Evolutionary conservation across 1,140 invertebrate species (phyloP).

Genomic region (Rhopalosiphum padi): DNA sequence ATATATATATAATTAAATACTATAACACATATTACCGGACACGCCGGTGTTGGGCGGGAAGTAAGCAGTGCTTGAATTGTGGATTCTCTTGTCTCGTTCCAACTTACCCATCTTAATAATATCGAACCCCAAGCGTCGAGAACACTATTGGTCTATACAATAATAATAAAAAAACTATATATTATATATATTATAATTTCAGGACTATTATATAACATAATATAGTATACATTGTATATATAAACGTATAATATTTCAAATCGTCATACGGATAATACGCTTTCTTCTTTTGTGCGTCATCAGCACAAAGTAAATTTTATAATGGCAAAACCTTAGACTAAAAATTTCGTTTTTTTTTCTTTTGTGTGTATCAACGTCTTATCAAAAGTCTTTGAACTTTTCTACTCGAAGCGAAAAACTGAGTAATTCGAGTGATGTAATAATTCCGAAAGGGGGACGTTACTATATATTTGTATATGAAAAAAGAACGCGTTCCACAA

Average conservation of each 20-base stretch:
- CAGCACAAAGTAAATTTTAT: conserved; percentile 19
- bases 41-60: background rate
- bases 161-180: background rate
- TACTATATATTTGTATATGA: background rate
- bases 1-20: too few species aligned
- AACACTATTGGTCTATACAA: background rate
- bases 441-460: conserved; percentile 16
- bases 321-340: background rate
- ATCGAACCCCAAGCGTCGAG: background rate
- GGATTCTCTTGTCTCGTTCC: background rate
- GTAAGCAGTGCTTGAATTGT: background rate
- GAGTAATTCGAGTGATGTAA: conserved; percentile 32
- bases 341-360: background rate
- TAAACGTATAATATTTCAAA: background rate
- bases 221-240: conserved; percentile 1
- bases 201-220: background rate
- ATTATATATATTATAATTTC: background rate
- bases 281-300: background rate
- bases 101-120: background rate
- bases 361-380: background rate
- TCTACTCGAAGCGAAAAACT: background rate
- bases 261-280: background rate
- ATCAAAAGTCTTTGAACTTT: conserved; percentile 17
- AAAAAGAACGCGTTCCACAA: background rate
- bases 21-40: background rate